Percentiles rank a stretch among this genome's conserved stretches.
These are phyloP conservation scores for Microctenopoma lineatum DNA, from an alignment of 2,797 vertebrate genomes.

Conservation along the genomic window DNA sequence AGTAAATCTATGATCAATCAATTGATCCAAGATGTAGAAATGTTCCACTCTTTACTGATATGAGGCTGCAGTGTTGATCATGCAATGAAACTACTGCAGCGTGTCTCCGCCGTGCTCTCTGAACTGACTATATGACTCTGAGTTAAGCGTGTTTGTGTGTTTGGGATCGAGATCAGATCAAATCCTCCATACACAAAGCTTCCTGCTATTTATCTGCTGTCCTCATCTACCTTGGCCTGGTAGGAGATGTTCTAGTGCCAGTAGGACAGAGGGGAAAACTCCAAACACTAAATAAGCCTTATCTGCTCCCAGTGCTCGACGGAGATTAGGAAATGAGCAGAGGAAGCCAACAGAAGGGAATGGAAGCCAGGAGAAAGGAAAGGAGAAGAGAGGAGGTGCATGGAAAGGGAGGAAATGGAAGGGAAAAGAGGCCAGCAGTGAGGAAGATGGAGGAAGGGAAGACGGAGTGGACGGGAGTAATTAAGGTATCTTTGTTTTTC, in stretches of 20 bases:
- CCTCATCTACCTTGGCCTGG: conserved; percentile 78
- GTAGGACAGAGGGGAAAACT: conserved; percentile 68
- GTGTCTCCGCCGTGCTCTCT: conserved; percentile 13
- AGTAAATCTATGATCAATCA: neutral
- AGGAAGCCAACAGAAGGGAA: conserved; percentile 41
- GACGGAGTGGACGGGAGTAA: neutral
- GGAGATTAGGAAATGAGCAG: conserved; percentile 70
- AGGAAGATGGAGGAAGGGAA: conserved; percentile 6
- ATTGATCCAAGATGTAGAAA: neutral
- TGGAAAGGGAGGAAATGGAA: neutral
- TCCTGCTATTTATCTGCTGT: conserved; percentile 71
- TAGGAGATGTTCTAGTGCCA: conserved; percentile 75
- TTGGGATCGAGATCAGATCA: conserved; percentile 67
- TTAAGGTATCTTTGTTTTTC: no score
- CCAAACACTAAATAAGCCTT: conserved; percentile 78
- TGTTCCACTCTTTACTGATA: no score
- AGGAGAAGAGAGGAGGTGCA: neutral
- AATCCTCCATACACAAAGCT: conserved; percentile 69
- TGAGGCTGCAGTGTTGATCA: neutral
- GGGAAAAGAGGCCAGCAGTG: neutral
- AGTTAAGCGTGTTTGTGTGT: conserved; percentile 41
- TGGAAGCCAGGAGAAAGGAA: conserved; percentile 1
- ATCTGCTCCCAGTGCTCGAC: conserved; percentile 72
- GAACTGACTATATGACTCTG: conserved; percentile 12
- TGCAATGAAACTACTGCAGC: conserved; percentile 1